Percentiles rank a stretch among this genome's conserved stretches.
Conservation (phyloP, 2,888 invertebrate species). For the Scaptomyza caliginosa region DNA sequence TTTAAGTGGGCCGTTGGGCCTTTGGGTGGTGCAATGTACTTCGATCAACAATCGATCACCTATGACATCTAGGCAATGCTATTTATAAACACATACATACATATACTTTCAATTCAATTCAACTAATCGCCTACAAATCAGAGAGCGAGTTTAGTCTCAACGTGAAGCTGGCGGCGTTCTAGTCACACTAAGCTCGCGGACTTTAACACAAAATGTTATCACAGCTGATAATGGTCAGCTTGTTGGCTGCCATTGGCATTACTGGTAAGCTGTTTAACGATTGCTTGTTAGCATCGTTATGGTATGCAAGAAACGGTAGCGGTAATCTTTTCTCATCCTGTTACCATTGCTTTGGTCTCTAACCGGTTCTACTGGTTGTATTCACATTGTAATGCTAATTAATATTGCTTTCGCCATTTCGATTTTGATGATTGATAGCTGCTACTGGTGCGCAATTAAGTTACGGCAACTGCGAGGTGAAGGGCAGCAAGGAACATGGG, state of each 20-base stretch:
- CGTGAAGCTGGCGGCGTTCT: conserved; percentile 31
- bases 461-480: conserved; percentile 71
- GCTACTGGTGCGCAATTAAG: conserved; percentile 47
- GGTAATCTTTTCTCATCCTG: neutral
- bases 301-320: no score
- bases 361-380: conserved; percentile 56
- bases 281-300: neutral
- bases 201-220: conserved; percentile 18
- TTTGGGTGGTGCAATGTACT: neutral
- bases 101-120: conserved; percentile 10
- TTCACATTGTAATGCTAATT: conserved; percentile 11
- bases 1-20: neutral
- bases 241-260: conserved; percentile 9
- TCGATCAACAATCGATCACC: conserved; percentile 26
- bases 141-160: conserved; percentile 46
- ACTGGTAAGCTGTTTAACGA: conserved; percentile 41
- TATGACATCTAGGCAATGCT: conserved; percentile 34
- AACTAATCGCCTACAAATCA: neutral
- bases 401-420: conserved; percentile 11
- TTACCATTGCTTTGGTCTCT: neutral
- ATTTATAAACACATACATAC: neutral
- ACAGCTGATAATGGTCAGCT: conserved; percentile 26
- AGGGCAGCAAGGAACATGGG: conserved; percentile 65
- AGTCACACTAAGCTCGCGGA: conserved; percentile 13
- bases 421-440: conserved; percentile 10